Evolutionary conservation across 2,888 invertebrate species (phyloP).

Genomic region (Sialis fuliginosa): DNA sequence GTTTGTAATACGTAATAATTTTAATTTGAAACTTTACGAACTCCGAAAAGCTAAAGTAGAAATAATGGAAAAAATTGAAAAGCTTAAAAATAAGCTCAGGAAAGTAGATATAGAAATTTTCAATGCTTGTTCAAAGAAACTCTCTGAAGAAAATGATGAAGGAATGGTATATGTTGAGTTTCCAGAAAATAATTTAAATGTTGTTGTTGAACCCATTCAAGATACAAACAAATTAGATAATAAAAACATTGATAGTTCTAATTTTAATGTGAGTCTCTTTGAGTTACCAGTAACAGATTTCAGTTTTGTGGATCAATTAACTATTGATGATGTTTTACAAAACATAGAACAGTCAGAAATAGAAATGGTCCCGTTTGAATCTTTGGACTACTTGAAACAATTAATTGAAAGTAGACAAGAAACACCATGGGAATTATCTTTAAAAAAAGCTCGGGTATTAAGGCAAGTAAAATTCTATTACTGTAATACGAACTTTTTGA

Average conservation of each 20-base stretch:
- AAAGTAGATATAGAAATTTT: slow-evolving; percentile 43
- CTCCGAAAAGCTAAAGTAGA: slow-evolving; percentile 26
- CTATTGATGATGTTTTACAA: no score
- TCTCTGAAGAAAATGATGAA: no score
- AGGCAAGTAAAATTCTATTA: slow-evolving; percentile 21
- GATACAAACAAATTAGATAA: no score
- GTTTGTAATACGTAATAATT: slow-evolving; percentile 27
- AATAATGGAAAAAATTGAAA: slow-evolving; percentile 22
- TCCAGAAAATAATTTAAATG: slow-evolving; percentile 38
- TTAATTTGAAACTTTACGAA: slow-evolving; percentile 27
- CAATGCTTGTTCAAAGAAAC: slow-evolving; percentile 23
- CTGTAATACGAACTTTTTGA: background rate
- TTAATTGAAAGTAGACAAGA: slow-evolving; percentile 11
- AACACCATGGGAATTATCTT: slow-evolving; percentile 35
- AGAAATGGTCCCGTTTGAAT: no score
- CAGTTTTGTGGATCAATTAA: no score
- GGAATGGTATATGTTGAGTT: slow-evolving; percentile 23
- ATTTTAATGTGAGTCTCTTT: no score
- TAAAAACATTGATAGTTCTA: no score
- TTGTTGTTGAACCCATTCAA: slow-evolving; percentile 10
- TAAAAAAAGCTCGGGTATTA: slow-evolving; percentile 31
- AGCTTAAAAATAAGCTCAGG: slow-evolving; percentile 21
- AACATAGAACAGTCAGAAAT: no score
- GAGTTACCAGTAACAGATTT: no score
- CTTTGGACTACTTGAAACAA: no score